A percentile compares a stretch with the other conserved stretches of the same genome.
Evolutionary conservation across 2,888 invertebrate genomes (phyloP).

Genomic region (Dexiosoma caninum): DNA sequence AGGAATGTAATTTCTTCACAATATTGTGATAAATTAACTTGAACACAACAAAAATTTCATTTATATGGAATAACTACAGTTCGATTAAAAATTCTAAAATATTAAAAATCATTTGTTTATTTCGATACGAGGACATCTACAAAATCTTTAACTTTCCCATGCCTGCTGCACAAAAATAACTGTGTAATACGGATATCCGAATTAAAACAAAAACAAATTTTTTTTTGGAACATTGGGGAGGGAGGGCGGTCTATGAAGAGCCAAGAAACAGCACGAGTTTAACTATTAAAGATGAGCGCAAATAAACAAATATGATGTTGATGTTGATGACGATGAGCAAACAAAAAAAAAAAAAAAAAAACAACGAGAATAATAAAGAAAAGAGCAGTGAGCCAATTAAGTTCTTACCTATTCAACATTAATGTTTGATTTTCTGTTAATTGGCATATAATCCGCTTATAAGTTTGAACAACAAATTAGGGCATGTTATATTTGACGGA

Average conservation of each 20-base stretch:
- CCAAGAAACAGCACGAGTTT: neutral
- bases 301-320: neutral
- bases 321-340: neutral
- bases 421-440: conserved; percentile 59
- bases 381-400: conserved; percentile 2
- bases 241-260: conserved; percentile 1
- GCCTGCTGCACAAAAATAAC: neutral
- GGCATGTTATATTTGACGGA: conserved; percentile 41
- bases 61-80: no score
- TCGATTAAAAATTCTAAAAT: no score
- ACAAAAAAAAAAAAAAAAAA: neutral
- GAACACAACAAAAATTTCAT: no score
- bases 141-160: neutral
- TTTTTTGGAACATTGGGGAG: neutral
- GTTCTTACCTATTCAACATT: conserved; percentile 45
- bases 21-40: no score
- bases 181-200: conserved; percentile 25
- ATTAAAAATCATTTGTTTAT: no score
- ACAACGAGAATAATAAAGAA: neutral
- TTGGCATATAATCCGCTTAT: conserved; percentile 62
- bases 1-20: no score
- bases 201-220: neutral
- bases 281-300: conserved; percentile 22
- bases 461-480: conserved; percentile 59
- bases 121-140: no score